Conservation (phyloP, 2,113 vertebrate genomes). For the Collichthys lucidus region DNA sequence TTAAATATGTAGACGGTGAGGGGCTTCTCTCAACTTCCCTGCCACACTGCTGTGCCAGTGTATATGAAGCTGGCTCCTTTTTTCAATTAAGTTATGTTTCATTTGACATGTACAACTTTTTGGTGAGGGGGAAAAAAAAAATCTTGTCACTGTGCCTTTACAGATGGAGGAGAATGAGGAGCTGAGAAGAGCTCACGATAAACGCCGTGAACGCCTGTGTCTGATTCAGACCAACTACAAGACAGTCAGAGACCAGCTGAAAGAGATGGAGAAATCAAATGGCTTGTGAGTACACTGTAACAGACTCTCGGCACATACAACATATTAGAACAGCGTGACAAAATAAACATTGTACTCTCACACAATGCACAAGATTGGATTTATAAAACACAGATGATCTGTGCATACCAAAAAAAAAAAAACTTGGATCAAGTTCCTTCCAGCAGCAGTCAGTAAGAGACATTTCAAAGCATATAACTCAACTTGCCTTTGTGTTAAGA, state of each 20-base stretch:
- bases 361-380: constrained; percentile 7
- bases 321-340: background rate
- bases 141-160: constrained; percentile 56
- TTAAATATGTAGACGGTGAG: constrained; percentile 33
- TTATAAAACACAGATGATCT: constrained; percentile 7
- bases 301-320: background rate
- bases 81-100: constrained; percentile 11
- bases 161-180: constrained; percentile 89
- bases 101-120: constrained; percentile 22
- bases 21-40: constrained; percentile 5
- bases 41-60: constrained; percentile 16
- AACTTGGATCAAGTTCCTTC: constrained; percentile 20
- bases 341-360: background rate
- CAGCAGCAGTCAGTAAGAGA: constrained; percentile 36
- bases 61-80: background rate
- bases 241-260: constrained; percentile 89
- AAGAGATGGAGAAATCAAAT: constrained; percentile 85
- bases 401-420: constrained; percentile 32
- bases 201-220: constrained; percentile 86
- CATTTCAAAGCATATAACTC: constrained; percentile 59
- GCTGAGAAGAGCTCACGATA: constrained; percentile 88
- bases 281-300: constrained; percentile 84
- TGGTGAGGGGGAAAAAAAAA: background rate
- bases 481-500: constrained; percentile 60
- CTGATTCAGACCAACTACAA: constrained; percentile 92